phyloP scores from a whole-genome alignment of 53 echinoderm and acorn worm genomes.

The Apostichopus leukothele region DNA sequence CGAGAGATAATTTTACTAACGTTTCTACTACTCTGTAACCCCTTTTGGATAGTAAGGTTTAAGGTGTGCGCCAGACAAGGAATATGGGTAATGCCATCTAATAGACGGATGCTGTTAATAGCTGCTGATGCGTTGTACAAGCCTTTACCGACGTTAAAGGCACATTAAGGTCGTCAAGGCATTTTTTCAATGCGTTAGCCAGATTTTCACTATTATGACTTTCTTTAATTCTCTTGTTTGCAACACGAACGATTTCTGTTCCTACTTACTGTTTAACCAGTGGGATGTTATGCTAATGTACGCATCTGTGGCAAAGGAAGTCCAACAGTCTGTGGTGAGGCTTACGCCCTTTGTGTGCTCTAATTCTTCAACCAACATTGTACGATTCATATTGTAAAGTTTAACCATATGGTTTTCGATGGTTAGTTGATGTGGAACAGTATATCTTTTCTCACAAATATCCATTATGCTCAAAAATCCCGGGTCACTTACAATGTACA shows the following conservation, averaged over 20 bases:
- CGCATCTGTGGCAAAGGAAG: constrained; percentile 6
- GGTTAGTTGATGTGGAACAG: constrained; percentile 21
- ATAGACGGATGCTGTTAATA: constrained; percentile 5
- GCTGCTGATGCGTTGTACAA: constrained; percentile 13
- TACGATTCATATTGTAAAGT: constrained; percentile 19
- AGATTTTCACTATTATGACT: constrained; percentile 21
- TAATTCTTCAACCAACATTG: constrained; percentile 8
- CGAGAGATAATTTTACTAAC: constrained; percentile 18
- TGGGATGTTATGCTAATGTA: constrained; percentile 17
- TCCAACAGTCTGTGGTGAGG: constrained; percentile 25
- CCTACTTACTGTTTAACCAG: constrained; percentile 26
- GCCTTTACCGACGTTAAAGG: constrained; percentile 20
- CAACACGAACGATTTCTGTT: constrained; percentile 18
- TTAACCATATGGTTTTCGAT: constrained; percentile 18
- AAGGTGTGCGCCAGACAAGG: constrained; percentile 1
- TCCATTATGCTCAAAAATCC: constrained; percentile 14
- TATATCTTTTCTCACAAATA: constrained; percentile 8
- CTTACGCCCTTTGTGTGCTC: background rate
- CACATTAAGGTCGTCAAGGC: constrained; percentile 7
- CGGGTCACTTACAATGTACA: constrained; percentile 15
- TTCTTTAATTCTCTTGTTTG: constrained; percentile 15
- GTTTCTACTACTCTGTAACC: constrained; percentile 2
- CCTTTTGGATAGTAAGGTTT: constrained; percentile 3
- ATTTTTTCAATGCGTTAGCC: constrained; percentile 21
- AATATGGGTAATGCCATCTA: constrained; percentile 1